Percentiles rank a stretch among this genome's conserved stretches.
Conservation (phyloP, 2,888 invertebrate species). For the Branchipolynoe longqiensis region DNA sequence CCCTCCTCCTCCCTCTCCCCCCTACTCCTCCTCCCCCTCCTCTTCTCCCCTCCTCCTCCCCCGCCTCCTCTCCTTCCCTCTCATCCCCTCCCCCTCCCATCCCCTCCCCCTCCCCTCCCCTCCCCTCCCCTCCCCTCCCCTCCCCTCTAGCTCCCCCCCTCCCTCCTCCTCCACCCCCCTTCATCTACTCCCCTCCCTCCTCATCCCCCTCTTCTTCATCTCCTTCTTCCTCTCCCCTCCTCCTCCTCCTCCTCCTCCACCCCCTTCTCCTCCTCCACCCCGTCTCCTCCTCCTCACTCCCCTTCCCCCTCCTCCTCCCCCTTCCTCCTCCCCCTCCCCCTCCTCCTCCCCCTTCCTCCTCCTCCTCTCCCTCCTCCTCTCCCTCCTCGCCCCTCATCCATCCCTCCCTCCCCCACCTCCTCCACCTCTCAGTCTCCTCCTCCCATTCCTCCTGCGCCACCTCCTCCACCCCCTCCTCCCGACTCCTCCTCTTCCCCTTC, state of each 20-base stretch:
- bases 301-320: no score
- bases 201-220: background rate
- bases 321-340: no score
- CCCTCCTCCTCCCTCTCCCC: no score
- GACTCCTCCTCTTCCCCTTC: background rate
- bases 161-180: background rate
- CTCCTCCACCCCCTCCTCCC: background rate
- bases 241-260: background rate
- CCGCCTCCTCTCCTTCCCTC: constrained; percentile 9
- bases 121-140: background rate
- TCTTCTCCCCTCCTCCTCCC: no score
- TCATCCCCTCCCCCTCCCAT: constrained; percentile 13
- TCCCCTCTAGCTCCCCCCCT: background rate
- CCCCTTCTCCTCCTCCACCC: no score
- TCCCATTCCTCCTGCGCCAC: background rate
- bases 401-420: background rate
- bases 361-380: background rate
- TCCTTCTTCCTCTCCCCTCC: background rate
- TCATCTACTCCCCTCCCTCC: background rate
- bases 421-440: background rate
- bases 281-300: no score
- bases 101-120: background rate
- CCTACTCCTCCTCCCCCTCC: no score
- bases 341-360: background rate
- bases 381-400: background rate